Conservation (phyloP, 2,797 vertebrate genomes). For the Perodicticus potto region DNA sequence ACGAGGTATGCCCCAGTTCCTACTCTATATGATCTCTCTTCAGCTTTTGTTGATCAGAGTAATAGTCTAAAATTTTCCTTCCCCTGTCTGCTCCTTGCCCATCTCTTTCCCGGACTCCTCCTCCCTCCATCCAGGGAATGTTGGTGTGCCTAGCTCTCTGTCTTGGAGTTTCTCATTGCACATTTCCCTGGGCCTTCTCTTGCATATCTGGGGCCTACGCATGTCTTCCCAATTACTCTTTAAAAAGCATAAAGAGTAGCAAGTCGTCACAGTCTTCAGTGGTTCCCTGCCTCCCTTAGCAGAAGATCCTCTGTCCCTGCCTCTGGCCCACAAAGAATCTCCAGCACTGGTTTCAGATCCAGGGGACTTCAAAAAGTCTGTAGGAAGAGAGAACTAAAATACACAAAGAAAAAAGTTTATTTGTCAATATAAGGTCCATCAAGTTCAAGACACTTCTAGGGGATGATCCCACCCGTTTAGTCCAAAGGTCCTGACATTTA, state of each 20-base stretch:
- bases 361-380: background rate
- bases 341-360: background rate
- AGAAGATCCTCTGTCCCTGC: background rate
- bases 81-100: background rate
- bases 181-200: background rate
- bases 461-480: background rate
- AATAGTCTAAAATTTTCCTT: background rate
- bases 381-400: background rate
- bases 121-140: background rate
- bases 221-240: background rate
- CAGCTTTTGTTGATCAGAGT: background rate
- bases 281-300: background rate
- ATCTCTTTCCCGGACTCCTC: background rate
- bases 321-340: background rate
- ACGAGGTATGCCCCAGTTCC: background rate
- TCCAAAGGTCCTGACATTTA: background rate
- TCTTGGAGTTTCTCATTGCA: background rate
- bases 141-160: too few species aligned
- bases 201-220: background rate
- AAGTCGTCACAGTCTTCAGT: too few species aligned
- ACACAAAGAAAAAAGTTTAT: background rate
- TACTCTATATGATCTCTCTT: background rate
- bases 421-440: background rate
- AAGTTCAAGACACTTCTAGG: background rate
- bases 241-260: background rate